Base-by-base conservation (phyloP, 2,797 vertebrate species). In the Oreonectes daqikongensis region DNA sequence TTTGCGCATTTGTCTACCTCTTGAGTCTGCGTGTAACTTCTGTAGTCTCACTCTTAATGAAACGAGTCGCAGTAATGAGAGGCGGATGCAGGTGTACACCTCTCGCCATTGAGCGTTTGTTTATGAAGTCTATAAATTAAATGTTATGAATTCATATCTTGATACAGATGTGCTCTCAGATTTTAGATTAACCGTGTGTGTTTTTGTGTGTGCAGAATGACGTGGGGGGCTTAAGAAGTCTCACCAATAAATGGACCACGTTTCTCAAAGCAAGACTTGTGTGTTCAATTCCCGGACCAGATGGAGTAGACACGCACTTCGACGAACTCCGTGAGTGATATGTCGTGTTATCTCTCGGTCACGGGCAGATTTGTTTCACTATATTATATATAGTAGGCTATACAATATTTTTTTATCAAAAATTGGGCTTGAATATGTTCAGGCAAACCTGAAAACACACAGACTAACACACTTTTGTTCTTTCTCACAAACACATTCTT, bases 221-320 rank as follows among this genome's bases (percentile, higher is more conserved):
- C 75, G 92, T 96, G 79, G 98, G 98, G 70, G 97, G 97, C 35
- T 94, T 98, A 72, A 95, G 97, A 77, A 99, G 97, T 87, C 89
- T 99, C 67, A 99, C 97, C 87, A 98, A 98, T 90, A 99, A 99
- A 81, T 99, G 97, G 98, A 99, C 97, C 2, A 99, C 97, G 24
- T 99, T 99, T 86, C 95, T 99, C 70, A 99, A 99, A 89, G 95
- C 96, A 78, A 92, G 97, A 63, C 89, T 99, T 35, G 92, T 98
- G 84, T 99, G 97, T 72, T 97, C 97, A 0, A 95, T 99, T 82
- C 96, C 98, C 4, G 97, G 96, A 69, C 93, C 93, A 9, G 96
- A 99, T 30, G 96, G 97, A 42, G 93, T 97, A 55, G 96, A 99
- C 84, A 98, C 98, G 24, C 93, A 97, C 89, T 99, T 99, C 67